Percentiles rank a stretch among this genome's conserved stretches.
phyloP scores from a whole-genome alignment of 2,113 vertebrate genomes.

The Cynopterus brachyotis region DNA sequence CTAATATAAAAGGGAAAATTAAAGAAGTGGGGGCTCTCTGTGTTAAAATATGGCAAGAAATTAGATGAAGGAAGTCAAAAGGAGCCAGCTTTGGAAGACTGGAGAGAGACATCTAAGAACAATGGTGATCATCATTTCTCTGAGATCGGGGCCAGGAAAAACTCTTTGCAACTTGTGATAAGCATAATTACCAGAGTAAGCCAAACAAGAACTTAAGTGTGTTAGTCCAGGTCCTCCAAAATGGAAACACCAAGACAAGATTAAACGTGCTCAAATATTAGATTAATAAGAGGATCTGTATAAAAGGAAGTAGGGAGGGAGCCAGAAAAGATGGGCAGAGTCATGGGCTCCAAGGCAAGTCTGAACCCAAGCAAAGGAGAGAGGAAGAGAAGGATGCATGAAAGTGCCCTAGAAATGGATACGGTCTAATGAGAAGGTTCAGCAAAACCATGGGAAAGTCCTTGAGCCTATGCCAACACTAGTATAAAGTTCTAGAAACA shows the following conservation, averaged over 20 bases:
- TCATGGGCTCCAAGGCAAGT: neutral
- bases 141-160: neutral
- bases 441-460: neutral
- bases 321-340: neutral
- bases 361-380: neutral
- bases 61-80: neutral
- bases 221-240: neutral
- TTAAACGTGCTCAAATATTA: neutral
- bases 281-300: neutral
- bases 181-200: neutral
- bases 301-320: neutral
- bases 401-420: neutral
- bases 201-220: neutral
- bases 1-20: neutral
- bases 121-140: neutral
- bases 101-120: neutral
- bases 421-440: neutral
- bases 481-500: fast-evolving
- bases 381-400: neutral
- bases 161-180: neutral
- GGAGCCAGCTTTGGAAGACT: neutral
- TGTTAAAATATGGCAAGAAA: neutral
- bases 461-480: neutral
- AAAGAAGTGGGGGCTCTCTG: neutral
- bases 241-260: neutral